Evolutionary conservation across 2,113 vertebrate genomes (phyloP), one percentile per base, ranked within the genome.

Genomic region (Mustela lutreola): DNA sequence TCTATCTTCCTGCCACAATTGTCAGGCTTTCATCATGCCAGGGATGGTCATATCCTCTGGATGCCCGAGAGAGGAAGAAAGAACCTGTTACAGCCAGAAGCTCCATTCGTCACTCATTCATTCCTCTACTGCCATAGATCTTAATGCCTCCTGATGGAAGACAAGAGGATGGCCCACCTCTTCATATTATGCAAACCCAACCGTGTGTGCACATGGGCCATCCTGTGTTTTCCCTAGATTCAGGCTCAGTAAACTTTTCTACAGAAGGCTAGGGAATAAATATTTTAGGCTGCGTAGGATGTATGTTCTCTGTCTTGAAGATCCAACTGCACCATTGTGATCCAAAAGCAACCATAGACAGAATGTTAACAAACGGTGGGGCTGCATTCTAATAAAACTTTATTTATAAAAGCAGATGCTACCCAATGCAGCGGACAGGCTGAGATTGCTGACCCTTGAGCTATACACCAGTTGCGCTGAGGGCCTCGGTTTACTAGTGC

Each of bases 121-220:
- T 21, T 75, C 78, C 10, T 22, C 42, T 53, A 39, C 53, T 83
- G 22, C 48, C 11, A 5, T 63, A 56, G 79, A 16, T 89, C 21
- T 67, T 50, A 45, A 56, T 71, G 50, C 48, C 28, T 85, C 36
- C 21, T 3, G 24, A 53, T 1, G 1, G 70, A 42, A 39, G 5
- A 11, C 0, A 0, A n/a, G 58, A 7, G 22, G 73, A 62, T 33
- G 56, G 26, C 4, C 21, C 26, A 11, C 28, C 33, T 8, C 12
- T n/a, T 31, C 50, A 58, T 58, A 58, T 50, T 60, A 24, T 2
- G 21, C 31, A 88, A 65, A 28, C 79, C 14, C 0, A 22, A 3
- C 22, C 6, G 0, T 3, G 4, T 50, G 28, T 11, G 12, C 0
- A 2, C 53, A 50, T 0, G 19, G 62, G 26, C 86, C 4, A 89